phyloP scores from a whole-genome alignment of 1,140 invertebrate genomes.

The Drosophila parvula region DNA sequence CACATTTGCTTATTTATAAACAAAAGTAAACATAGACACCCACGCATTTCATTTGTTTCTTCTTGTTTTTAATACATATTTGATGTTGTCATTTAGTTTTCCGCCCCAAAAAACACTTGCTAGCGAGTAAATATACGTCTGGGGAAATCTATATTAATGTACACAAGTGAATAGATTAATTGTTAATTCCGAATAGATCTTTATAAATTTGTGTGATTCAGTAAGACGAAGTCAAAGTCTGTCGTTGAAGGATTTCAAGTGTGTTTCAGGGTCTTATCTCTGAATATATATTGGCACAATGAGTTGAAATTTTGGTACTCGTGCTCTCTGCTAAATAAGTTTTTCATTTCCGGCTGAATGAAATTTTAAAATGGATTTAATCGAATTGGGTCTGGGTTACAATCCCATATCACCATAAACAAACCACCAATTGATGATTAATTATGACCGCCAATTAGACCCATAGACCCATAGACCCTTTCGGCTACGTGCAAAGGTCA shows the following conservation, averaged over 20 bases:
- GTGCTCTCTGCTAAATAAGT: constrained; percentile 1
- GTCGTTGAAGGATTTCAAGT: constrained; percentile 1
- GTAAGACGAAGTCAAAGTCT: constrained; percentile 23
- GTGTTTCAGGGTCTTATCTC: constrained; percentile 22
- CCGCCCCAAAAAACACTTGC: constrained; percentile 26
- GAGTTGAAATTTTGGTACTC: constrained; percentile 2
- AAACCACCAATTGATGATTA: constrained; percentile 50
- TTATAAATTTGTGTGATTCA: constrained; percentile 9
- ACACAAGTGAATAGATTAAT: constrained; percentile 27
- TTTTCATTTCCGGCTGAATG: constrained; percentile 19
- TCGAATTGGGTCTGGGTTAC: not conserved
- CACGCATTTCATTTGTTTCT: constrained; percentile 29
- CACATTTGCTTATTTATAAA: constrained; percentile 20
- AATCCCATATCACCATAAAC: constrained; percentile 20
- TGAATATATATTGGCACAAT: constrained; percentile 2
- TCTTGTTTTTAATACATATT: constrained; percentile 28
- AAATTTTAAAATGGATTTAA: not conserved
- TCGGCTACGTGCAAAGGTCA: constrained; percentile 60
- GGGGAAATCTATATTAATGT: constrained; percentile 29
- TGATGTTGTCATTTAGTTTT: constrained; percentile 17
- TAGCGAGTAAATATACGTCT: constrained; percentile 8
- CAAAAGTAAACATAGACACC: constrained; percentile 38
- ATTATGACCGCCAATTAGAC: constrained; percentile 24
- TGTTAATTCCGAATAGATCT: constrained; percentile 7
- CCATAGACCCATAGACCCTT: constrained; percentile 19